phyloP scores from a whole-genome alignment of 2,888 invertebrate species.

The Aphodius granarius region DNA sequence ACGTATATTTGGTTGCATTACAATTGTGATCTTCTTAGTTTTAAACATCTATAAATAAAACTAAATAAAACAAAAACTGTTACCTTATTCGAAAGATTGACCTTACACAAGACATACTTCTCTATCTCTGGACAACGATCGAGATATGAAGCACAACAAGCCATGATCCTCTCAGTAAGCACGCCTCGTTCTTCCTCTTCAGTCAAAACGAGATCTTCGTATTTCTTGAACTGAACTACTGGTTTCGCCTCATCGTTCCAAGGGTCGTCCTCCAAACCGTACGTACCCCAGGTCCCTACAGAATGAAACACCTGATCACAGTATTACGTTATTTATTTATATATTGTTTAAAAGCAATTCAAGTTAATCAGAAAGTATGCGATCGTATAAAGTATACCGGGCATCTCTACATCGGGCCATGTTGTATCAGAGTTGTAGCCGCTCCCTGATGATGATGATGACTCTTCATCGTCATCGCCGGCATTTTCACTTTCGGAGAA shows the following conservation, averaged over 20 bases:
- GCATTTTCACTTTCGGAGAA: not conserved
- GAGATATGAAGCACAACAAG: conserved; percentile 58
- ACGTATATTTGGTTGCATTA: no score
- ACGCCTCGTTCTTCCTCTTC: conserved; percentile 51
- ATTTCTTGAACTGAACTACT: conserved; percentile 29
- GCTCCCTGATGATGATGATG: not conserved
- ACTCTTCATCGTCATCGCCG: not conserved
- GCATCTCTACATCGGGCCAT: conserved; percentile 24
- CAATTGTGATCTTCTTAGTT: no score
- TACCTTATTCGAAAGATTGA: conserved; percentile 37
- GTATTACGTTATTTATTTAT: not conserved
- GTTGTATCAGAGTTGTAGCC: conserved; percentile 6
- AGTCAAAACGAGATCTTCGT: conserved; percentile 33
- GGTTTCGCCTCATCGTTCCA: conserved; percentile 38
- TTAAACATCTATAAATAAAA: no score
- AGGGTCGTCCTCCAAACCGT: conserved; percentile 33
- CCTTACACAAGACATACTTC: conserved; percentile 60
- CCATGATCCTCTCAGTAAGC: conserved; percentile 59
- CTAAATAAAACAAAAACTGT: no score
- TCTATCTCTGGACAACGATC: conserved; percentile 59
- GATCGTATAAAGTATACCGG: conserved; percentile 18
- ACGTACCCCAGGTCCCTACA: conserved; percentile 39
- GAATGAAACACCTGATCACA: not conserved
- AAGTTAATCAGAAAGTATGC: not conserved
- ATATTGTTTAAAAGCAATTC: not conserved